Evolutionary conservation across 2,113 vertebrate species (phyloP).

Genomic region (Corythoichthys haematopterus): DNA sequence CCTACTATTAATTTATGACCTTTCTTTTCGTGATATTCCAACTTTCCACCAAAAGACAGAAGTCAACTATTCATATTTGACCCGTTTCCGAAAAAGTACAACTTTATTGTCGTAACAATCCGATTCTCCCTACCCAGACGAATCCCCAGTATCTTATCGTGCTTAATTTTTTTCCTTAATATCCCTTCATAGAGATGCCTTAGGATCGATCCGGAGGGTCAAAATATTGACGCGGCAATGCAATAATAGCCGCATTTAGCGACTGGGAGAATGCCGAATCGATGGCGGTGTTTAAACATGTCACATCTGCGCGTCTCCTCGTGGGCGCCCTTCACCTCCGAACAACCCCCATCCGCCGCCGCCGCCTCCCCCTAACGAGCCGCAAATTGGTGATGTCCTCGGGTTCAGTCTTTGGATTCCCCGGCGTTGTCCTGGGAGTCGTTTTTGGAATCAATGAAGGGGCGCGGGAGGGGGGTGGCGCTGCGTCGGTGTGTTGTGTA

Average conservation of each 20-base stretch:
- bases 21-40: no score
- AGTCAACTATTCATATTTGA: neutral
- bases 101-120: neutral
- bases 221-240: neutral
- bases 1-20: no score
- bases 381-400: constrained; percentile 59
- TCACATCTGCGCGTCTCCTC: constrained; percentile 63
- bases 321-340: constrained; percentile 24
- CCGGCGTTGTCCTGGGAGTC: constrained; percentile 60
- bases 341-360: constrained; percentile 25
- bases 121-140: neutral
- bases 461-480: constrained; percentile 31
- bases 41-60: no score
- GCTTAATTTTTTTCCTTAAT: neutral
- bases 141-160: neutral
- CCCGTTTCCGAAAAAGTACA: neutral
- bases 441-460: constrained; percentile 66
- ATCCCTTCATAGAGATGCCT: neutral
- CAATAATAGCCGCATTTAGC: constrained; percentile 29
- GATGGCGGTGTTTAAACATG: constrained; percentile 69
- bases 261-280: constrained; percentile 61
- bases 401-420: constrained; percentile 54
- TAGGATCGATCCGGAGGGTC: neutral
- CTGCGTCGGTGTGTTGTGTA: constrained; percentile 33
- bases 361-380: constrained; percentile 35